Evolutionary conservation across 2,113 vertebrate species (phyloP), one percentile per base, ranked within the genome.

Genomic region (Ancistrus triradiatus): DNA sequence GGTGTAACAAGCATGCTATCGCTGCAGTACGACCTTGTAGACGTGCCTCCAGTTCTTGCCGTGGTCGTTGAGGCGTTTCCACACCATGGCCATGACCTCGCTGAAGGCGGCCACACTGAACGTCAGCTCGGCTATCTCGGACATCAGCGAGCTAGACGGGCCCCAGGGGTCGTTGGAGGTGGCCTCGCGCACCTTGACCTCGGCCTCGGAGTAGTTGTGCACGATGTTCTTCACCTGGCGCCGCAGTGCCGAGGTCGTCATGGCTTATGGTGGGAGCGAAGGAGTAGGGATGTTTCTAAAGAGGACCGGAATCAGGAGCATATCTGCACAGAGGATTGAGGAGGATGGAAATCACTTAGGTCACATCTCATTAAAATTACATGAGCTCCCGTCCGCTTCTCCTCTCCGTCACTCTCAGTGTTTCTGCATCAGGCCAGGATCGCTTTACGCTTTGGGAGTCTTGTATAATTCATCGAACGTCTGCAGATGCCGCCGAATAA

Each of bases 91-190:
- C 95, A 98, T 98, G 77, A 98, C 93, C 82, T 97, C 95, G 0
- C 91, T 89, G 0, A 97, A 97, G 1, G 93, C 92, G 78, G 95
- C 93, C 0, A 95, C 92, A 21, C 93, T 96, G 83, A 97, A 95
- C 77, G 95, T 98, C 84, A 97, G 79, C 76, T 97, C 94, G 0
- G 95, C 91, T 0, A 98, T 97, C 84, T 97, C 94, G 0, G 94
- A 94, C 95, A 98, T 98, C 65, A 98, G 89, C 0, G 95, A 93
- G 43, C 93, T 94, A 42, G 94, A 92, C 0, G 95, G 95, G 2
- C 95, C 95, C 95, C 95, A 98, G 14, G 95, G 95, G 61, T 98
- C 95, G 2, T 98, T 98, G 25, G 95, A 97, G 56, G 95, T 97
- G 70, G 95, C 95, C 76, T 98, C 95, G 0, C 95, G 51, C 76